Evolutionary conservation across 2,797 vertebrate genomes (phyloP), one percentile per base, ranked within the genome.

Genomic region (Petrocephalus sullivani): DNA sequence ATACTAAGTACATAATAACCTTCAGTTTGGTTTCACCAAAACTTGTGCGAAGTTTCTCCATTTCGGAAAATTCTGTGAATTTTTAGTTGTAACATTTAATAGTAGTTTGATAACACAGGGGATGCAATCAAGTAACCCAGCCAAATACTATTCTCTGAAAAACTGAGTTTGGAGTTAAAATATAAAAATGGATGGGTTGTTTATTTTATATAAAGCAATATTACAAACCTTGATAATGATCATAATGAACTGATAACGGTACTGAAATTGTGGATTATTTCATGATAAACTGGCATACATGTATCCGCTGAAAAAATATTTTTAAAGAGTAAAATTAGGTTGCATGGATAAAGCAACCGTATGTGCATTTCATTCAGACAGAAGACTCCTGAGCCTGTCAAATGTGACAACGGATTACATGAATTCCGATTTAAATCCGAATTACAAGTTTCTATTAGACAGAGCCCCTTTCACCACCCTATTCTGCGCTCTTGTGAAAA

Each of bases 281-380:
- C 71, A 12, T 49, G 37, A 19, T 49, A 81, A n/a, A 7, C 46
- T 81, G 37, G 33, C 37, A 16, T 7, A 81, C 8, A 19, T 81
- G 33, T 37, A 4, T 49, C 41, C 41, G 49, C 37, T 81, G 75
- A 28, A 49, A 81, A 49, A 9, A 1, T 81, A n/a, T 49, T 81
- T 81, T n/a, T 6, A 81, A 81, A 46, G 75, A 49, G 37, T 81
- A 71, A 71, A 71, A 71, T 37, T 71, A 37, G 28, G 28, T 71
- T n/a, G 41, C 75, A 81, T 81, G 75, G 75, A 81, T 71, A 49
- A 81, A 81, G 37, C 41, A 41, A 78, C 71, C 5, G 37, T 46
- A 81, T 90, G 91, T 90, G 91, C 92, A 89, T 91, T 92, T 91
- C 91, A 85, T 60, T 84, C 81, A 23, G 81, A 84, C 46, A 84